Base-by-base conservation (phyloP, 1,140 invertebrate genomes). In the Panagrolaimus sp. region DNA sequence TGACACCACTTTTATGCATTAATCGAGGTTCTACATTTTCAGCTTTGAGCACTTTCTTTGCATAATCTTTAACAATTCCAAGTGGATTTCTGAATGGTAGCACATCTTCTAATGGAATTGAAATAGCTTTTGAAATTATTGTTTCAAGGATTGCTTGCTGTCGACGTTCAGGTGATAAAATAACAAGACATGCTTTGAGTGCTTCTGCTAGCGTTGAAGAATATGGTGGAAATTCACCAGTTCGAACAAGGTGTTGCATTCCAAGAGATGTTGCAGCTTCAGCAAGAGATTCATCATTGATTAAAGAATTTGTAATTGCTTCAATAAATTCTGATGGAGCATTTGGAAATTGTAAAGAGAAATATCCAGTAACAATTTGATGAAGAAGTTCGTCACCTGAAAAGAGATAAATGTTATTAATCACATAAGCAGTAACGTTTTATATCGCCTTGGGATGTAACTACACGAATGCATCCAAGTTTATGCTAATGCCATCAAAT, bases 51-150 rank as follows among this genome's bases (percentile, higher is more conserved):
- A 48, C 38, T 44, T 67, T 72, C 20, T 78, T 69, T 16, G 75
- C 45, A 44, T 82, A 68, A 53, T 82, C 73, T 11, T 38, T 53
- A 11, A 82, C 65, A 46, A 81, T 74, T 13, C 71, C 47, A 2
- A 81, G 67, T 13, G 79, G 79, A 62, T 78, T 47, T 0, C 67
- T 74, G 16, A 81, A 70, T n/a, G 75, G 76, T 43, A 78, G 64
- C 14, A 82, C 76, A 48, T 80, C 78, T 51, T 77, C 74, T n/a
- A 75, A 16, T 7, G 69, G 63, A 27, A 77, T 9, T n/a, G 67
- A 47, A 23, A 38, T 23, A n/a, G 73, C 20, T 23, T 53, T 66
- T 23, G 74, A 75, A 20, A 75, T 38, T 11, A 75, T 25, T 31
- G 73, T 73, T n/a, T 69, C 61, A 14, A 51, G 42, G 25, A 75